A percentile compares a stretch with the other conserved stretches of the same genome.
Evolutionary conservation across 2,888 invertebrate species (phyloP).

Genomic region (Drosophila prolongata): DNA sequence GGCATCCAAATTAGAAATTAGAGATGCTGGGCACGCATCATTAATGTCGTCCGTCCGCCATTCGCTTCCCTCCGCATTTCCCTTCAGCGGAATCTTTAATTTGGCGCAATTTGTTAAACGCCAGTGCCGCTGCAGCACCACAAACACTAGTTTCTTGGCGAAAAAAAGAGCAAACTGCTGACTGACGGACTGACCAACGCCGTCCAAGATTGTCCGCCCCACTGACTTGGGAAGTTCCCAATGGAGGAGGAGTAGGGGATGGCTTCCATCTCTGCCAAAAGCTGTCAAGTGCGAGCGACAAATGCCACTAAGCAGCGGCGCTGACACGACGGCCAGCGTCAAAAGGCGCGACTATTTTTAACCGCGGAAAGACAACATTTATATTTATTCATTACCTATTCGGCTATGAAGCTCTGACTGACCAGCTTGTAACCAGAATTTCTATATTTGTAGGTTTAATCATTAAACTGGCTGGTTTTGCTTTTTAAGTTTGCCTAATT

Average conservation of each 20-base stretch:
- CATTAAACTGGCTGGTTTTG: too few relatives aligned
- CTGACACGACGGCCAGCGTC: slow-evolving; percentile 40
- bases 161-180: slow-evolving; percentile 31
- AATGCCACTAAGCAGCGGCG: slow-evolving; percentile 70
- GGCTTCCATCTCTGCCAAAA: slow-evolving; percentile 34
- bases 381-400: slow-evolving; percentile 32
- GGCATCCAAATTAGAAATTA: slow-evolving; percentile 51
- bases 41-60: slow-evolving; percentile 32
- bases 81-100: slow-evolving; percentile 44
- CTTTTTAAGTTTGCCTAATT: too few relatives aligned
- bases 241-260: slow-evolving; percentile 11
- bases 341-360: slow-evolving; percentile 66
- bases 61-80: slow-evolving; percentile 1
- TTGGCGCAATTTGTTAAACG: slow-evolving; percentile 71
- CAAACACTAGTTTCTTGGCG: slow-evolving; percentile 29
- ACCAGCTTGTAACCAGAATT: slow-evolving; percentile 11
- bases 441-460: too few relatives aligned
- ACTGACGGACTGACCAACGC: slow-evolving; percentile 39
- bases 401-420: slow-evolving; percentile 24
- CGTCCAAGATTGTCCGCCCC: slow-evolving; percentile 31
- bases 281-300: slow-evolving; percentile 71
- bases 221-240: slow-evolving; percentile 35
- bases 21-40: slow-evolving; percentile 50
- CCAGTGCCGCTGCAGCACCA: slow-evolving; percentile 16
- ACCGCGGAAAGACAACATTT: slow-evolving; percentile 73